phyloP scores from a whole-genome alignment of 2,797 vertebrate genomes.

The Sternotherus odoratus region DNA sequence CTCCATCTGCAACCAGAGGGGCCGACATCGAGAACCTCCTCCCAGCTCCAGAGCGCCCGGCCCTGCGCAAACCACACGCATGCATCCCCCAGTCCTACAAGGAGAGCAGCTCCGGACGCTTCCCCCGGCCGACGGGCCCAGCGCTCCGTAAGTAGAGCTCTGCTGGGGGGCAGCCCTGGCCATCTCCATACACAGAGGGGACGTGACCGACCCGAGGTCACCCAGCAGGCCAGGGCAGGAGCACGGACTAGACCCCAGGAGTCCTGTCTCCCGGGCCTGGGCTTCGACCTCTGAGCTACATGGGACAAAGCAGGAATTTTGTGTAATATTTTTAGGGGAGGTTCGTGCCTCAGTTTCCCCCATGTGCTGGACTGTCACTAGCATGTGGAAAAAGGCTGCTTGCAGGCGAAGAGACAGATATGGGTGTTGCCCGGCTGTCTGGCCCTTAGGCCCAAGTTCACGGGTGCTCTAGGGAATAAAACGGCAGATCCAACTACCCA shows the following conservation, averaged over 20 bases:
- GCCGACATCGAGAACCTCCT: accelerated
- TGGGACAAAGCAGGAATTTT: not conserved
- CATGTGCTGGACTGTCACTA: too few relatives aligned
- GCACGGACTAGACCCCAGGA: not conserved
- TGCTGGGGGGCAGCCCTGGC: not conserved
- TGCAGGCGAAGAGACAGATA: too few relatives aligned
- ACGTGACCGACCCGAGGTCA: too few relatives aligned
- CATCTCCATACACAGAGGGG: not conserved
- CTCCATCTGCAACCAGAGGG: slow-evolving; percentile 85
- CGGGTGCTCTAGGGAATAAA: too few relatives aligned
- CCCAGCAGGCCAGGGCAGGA: too few relatives aligned
- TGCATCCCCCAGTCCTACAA: not conserved
- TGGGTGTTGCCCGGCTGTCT: not conserved
- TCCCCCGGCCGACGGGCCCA: not conserved
- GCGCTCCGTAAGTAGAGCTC: not conserved
- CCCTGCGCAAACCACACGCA: not conserved
- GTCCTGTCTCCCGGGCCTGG: too few relatives aligned
- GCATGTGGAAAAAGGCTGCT: not conserved
- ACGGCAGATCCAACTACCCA: not conserved
- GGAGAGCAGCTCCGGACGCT: not conserved
- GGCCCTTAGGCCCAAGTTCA: not conserved
- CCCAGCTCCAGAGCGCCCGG: not conserved
- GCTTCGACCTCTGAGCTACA: too few relatives aligned
- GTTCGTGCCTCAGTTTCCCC: not conserved
- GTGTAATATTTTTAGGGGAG: not conserved